These are phyloP conservation scores for Spialia ferax DNA, from an alignment of 2,888 invertebrate species.

Conservation along the genomic window DNA sequence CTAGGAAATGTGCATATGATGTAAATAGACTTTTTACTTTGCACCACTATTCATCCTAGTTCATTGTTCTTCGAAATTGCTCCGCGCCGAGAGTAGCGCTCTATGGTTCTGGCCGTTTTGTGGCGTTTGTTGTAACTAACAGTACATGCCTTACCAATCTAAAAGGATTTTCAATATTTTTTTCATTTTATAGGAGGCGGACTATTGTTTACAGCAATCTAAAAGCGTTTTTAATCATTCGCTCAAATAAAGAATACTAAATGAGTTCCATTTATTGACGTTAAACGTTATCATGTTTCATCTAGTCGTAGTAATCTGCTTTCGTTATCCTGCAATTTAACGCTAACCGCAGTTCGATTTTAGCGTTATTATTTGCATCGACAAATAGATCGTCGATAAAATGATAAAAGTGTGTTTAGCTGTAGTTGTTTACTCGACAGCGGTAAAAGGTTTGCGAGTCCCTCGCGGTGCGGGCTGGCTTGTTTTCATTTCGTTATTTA, in stretches of 20 bases:
- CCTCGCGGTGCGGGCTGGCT: slow-evolving; percentile 76
- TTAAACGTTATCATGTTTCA: slow-evolving; percentile 11
- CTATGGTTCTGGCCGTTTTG: slow-evolving; percentile 68
- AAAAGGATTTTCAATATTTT: slow-evolving; percentile 51
- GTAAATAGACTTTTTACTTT: slow-evolving; percentile 82
- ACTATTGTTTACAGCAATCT: slow-evolving; percentile 42
- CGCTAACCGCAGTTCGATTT: slow-evolving; percentile 60
- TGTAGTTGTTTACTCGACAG: slow-evolving; percentile 80
- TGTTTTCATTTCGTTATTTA: slow-evolving; percentile 87
- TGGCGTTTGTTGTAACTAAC: slow-evolving; percentile 63
- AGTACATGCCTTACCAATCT: slow-evolving; percentile 56
- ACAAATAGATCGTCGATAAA: slow-evolving; percentile 80
- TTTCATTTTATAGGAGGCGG: slow-evolving; percentile 34
- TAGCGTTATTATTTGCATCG: slow-evolving; percentile 72
- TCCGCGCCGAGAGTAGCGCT: slow-evolving; percentile 74
- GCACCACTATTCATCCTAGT: slow-evolving; percentile 76
- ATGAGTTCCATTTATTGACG: slow-evolving; percentile 14
- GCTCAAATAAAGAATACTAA: slow-evolving; percentile 31
- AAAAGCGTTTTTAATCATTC: slow-evolving; percentile 36
- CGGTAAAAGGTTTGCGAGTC: slow-evolving; percentile 86
- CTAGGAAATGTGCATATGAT: slow-evolving; percentile 75
- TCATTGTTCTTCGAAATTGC: slow-evolving; percentile 84
- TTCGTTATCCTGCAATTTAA: slow-evolving; percentile 15
- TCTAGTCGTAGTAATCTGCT: slow-evolving; percentile 1
- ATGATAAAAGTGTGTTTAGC: slow-evolving; percentile 83